phyloP scores from a whole-genome alignment of 2,113 vertebrate genomes.

The Oryzias celebensis region DNA sequence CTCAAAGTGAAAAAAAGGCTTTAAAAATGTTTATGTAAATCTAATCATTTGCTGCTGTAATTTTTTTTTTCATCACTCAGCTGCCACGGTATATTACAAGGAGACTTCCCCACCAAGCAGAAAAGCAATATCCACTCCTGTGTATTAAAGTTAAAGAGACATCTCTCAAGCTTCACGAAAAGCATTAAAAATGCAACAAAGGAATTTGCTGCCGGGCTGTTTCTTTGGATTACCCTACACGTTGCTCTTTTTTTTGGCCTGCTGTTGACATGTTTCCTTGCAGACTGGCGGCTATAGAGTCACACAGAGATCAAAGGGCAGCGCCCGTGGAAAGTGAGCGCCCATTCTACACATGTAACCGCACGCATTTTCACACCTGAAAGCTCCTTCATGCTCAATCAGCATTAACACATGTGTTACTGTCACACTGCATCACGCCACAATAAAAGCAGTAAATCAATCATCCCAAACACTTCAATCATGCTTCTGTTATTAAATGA shows the following conservation, averaged over 20 bases:
- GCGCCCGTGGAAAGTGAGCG: slow-evolving; percentile 8
- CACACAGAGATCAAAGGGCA: slow-evolving; percentile 33
- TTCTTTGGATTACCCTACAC: neutral
- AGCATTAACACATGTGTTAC: slow-evolving; percentile 21
- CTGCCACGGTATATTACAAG: slow-evolving; percentile 8
- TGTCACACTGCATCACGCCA: slow-evolving; percentile 9
- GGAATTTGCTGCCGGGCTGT: neutral
- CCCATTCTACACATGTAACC: neutral
- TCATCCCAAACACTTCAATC: neutral
- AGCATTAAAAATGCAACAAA: neutral
- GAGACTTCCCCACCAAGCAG: neutral
- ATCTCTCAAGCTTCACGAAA: neutral
- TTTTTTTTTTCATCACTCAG: slow-evolving; percentile 3
- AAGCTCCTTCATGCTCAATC: slow-evolving; percentile 38
- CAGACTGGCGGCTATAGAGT: slow-evolving; percentile 29
- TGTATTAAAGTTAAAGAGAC: neutral
- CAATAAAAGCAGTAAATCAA: neutral
- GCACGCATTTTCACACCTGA: slow-evolving; percentile 33
- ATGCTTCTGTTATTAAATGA: no score
- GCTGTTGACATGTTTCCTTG: neutral
- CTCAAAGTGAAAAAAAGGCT: neutral
- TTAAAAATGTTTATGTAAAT: no score
- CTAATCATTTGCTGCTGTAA: no score
- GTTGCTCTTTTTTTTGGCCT: neutral
- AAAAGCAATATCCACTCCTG: neutral